A percentile compares a stretch with the other conserved stretches of the same genome.
Evolutionary conservation across 2,797 vertebrate species (phyloP).

Genomic region (Helostoma temminkii): DNA sequence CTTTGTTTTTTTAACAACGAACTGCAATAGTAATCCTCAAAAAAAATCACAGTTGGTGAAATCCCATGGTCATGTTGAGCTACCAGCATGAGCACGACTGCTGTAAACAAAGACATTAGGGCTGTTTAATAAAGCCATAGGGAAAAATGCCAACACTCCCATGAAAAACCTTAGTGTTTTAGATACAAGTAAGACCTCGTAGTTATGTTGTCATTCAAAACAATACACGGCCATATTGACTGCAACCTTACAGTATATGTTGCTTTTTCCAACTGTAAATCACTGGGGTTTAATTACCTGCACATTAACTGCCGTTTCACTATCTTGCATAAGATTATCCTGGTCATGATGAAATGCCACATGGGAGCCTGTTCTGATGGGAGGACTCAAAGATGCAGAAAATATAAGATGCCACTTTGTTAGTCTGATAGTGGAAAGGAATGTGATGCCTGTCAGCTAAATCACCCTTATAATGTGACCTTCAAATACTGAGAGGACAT

Average conservation of each 20-base stretch:
- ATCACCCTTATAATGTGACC: constrained; percentile 58
- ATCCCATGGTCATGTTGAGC: not conserved
- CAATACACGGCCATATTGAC: constrained; percentile 38
- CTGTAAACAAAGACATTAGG: constrained; percentile 18
- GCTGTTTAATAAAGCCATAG: constrained; percentile 18
- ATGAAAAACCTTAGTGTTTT: constrained; percentile 9
- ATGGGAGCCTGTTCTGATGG: constrained; percentile 78
- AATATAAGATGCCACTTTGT: constrained; percentile 73
- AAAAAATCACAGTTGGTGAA: constrained; percentile 2
- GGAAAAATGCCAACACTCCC: not conserved
- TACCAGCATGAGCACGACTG: not conserved
- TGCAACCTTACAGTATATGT: constrained; percentile 60
- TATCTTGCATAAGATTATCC: constrained; percentile 92
- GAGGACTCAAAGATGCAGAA: constrained; percentile 77
- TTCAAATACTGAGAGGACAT: constrained; percentile 65
- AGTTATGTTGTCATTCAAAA: constrained; percentile 41
- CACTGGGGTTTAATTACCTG: constrained; percentile 92
- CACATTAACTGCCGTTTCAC: constrained; percentile 87
- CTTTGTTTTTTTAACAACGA: not conserved
- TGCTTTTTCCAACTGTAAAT: constrained; percentile 82
- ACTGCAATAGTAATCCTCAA: not conserved
- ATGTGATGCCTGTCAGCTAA: constrained; percentile 73
- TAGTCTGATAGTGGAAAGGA: constrained; percentile 69
- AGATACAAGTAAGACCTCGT: not conserved
- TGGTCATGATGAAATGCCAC: constrained; percentile 88